phyloP scores from a whole-genome alignment of 2,888 invertebrate species.

The Cistogaster globosa region DNA sequence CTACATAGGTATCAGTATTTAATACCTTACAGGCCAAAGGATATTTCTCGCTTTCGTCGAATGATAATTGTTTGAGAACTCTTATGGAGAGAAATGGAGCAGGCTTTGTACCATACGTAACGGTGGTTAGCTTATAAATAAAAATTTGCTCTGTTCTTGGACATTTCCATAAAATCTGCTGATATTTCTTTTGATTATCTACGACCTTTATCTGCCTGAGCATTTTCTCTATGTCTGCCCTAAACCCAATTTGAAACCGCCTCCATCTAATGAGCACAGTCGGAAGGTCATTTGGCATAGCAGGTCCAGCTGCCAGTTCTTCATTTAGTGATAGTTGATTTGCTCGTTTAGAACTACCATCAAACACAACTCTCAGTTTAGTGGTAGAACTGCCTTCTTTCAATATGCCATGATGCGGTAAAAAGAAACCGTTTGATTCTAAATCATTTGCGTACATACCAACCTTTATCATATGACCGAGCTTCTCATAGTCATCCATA shows the following conservation, averaged over 20 bases:
- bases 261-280: constrained; percentile 52
- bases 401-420: no score
- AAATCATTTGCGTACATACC: constrained; percentile 21
- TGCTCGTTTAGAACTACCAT: constrained; percentile 21
- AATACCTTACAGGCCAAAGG: no score
- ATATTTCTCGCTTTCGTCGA: no score
- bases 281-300: no score
- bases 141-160: not conserved
- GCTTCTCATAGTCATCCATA: no score
- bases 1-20: no score
- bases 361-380: no score
- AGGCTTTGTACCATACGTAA: no score
- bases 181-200: constrained; percentile 22
- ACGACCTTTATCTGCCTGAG: constrained; percentile 59
- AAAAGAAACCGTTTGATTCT: constrained; percentile 37
- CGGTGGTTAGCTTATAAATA: no score
- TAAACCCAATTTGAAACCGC: constrained; percentile 56
- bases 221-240: constrained; percentile 68
- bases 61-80: no score
- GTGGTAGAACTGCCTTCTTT: no score
- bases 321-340: constrained; percentile 44
- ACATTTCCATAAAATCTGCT: constrained; percentile 52
- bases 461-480: constrained; percentile 33
- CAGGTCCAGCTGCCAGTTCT: constrained; percentile 52
- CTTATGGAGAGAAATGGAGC: no score